Base-by-base conservation (phyloP, 2,113 vertebrate genomes). In the Gavialis gangeticus region DNA sequence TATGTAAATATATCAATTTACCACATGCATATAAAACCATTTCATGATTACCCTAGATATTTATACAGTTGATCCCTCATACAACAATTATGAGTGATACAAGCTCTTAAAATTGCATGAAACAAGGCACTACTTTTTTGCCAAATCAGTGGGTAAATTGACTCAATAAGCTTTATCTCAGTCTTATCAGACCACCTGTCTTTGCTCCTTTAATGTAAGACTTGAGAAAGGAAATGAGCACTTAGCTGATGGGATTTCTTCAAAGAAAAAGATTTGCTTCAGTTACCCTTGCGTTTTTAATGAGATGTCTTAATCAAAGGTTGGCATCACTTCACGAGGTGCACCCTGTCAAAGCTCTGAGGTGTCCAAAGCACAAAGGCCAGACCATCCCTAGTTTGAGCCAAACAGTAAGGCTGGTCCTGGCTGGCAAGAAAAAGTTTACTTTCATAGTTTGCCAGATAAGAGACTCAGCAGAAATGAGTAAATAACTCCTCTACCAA, bases 191-290 rank as follows among this genome's bases (percentile, higher is more conserved):
- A 82, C 96, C 93, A 96, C 96, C 91, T 94, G 94, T 94, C 95
- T 96, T 91, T 94, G 57, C 87, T 76, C 87, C 85, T 97, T 96
- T 96, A 96, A 97, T 94, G 78, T 94, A 77, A 87, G 71, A 64
- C 94, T 95, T 92, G 90, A 92, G 95, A 92, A 94, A 94, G 96
- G 96, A 97, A 97, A 96, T 93, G 85, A 97, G 85, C 10, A 88
- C 89, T 97, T 96, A 94, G 83, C 94, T 93, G 94, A 96, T 95
- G 91, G 85, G 89, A 91, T 90, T 87, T 95, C 93, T 96, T 97
- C 96, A 96, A 96, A 97, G 93, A 96, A 91, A 46, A 97, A 88
- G 94, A 94, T 87, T 94, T 97, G 94, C 94, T 96, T 96, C 96
- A 81, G 92, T 93, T 97, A 94, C 96, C 91, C 93, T 58, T 92